Evolutionary conservation across 2,888 invertebrate species (phyloP).

Genomic region (Cantharis lateralis): DNA sequence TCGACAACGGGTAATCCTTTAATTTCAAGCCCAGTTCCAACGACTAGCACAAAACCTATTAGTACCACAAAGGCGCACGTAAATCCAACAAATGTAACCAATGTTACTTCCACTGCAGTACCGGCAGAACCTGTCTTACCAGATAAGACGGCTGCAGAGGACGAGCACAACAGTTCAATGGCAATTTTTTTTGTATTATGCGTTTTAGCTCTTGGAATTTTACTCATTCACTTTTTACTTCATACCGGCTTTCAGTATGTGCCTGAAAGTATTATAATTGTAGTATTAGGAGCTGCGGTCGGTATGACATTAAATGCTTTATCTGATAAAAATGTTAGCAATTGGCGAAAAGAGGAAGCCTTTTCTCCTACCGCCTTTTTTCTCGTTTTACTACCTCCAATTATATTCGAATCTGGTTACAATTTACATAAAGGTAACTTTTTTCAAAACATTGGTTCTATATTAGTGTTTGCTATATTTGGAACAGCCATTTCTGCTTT

Average conservation of each 20-base stretch:
- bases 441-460: slow-evolving; percentile 98
- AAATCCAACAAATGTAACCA: slow-evolving; percentile 30
- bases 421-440: slow-evolving; percentile 97
- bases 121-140: slow-evolving; percentile 82
- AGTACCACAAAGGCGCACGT: slow-evolving; percentile 5
- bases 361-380: slow-evolving; percentile 99
- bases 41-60: not conserved
- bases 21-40: not conserved
- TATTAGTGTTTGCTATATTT: slow-evolving; percentile 95
- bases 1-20: slow-evolving; percentile 1
- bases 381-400: slow-evolving; percentile 93
- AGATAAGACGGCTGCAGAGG: slow-evolving; percentile 89
- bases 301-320: slow-evolving; percentile 89
- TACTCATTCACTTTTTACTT: slow-evolving; percentile 92
- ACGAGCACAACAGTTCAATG: slow-evolving; percentile 95
- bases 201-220: slow-evolving; percentile 90
- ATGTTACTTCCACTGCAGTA: slow-evolving; percentile 57
- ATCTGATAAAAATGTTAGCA: slow-evolving; percentile 86
- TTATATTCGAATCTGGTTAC: slow-evolving; percentile 99
- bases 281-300: slow-evolving; percentile 91
- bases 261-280: slow-evolving; percentile 97
- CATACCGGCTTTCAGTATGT: slow-evolving; percentile 95
- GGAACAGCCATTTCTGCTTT: slow-evolving; percentile 97
- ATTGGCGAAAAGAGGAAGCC: slow-evolving; percentile 97
- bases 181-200: slow-evolving; percentile 98